phyloP scores from a whole-genome alignment of 2,888 invertebrate genomes.

The Amphipyra berbera region DNA sequence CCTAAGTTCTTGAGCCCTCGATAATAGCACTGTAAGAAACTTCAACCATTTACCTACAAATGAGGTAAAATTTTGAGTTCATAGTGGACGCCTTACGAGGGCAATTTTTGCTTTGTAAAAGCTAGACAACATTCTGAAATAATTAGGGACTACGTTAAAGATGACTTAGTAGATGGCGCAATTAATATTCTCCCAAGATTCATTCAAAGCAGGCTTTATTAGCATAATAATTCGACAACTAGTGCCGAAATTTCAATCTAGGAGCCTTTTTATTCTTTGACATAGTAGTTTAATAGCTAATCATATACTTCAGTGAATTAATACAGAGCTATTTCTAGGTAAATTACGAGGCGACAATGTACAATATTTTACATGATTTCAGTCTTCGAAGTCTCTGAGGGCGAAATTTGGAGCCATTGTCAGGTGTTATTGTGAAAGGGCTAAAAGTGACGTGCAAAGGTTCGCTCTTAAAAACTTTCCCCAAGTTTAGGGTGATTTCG shows the following conservation, averaged over 20 bases:
- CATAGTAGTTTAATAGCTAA: constrained; percentile 20
- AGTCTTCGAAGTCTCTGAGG: constrained; percentile 29
- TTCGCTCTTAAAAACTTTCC: constrained; percentile 64
- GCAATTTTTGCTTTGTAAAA: constrained; percentile 18
- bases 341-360: constrained; percentile 7
- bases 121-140: constrained; percentile 8
- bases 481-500: constrained; percentile 60
- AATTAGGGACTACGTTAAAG: constrained; percentile 1
- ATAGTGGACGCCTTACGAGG: constrained; percentile 47
- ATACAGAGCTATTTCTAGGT: constrained; percentile 11
- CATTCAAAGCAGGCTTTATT: constrained; percentile 27
- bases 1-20: constrained; percentile 66
- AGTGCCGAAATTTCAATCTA: constrained; percentile 39
- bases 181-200: constrained; percentile 13
- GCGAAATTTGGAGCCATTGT: constrained; percentile 74
- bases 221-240: constrained; percentile 32
- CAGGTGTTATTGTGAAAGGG: constrained; percentile 64
- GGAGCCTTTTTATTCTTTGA: constrained; percentile 23
- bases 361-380: constrained; percentile 12
- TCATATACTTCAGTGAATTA: constrained; percentile 7
- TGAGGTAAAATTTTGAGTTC: constrained; percentile 65
- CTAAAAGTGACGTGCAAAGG: constrained; percentile 64
- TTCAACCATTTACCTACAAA: constrained; percentile 69
- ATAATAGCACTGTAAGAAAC: constrained; percentile 67
- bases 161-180: constrained; percentile 1